Evolutionary conservation across 2,888 invertebrate species (phyloP), one percentile per base, ranked within the genome.

Genomic region (Monopis laevigella): DNA sequence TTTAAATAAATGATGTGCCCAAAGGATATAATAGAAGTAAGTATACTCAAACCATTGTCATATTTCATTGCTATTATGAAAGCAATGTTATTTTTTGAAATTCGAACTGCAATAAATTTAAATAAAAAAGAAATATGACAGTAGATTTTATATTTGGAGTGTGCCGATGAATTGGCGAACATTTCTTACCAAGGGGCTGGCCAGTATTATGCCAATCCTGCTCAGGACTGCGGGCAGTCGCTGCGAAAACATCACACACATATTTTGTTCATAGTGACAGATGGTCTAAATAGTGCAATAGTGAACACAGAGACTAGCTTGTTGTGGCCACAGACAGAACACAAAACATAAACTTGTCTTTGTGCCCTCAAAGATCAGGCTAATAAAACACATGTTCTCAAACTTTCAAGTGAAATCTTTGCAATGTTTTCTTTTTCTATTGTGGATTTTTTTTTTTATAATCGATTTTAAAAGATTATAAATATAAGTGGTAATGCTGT

Each of bases 131-230:
- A 70, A 72, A 68, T 66, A 70, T 62, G 63, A 58, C 64, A 67
- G 65, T 58, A 21, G 39, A 16, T 44, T 53, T 49, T 83, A 60
- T 51, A n/a, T 62, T 61, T 47, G 65, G 73, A 70, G 59, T 58
- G 73, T 77, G 78, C 77, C 78, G 70, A 69, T 75, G 75, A 64
- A 62, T 66, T 58, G 77, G 80, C 80, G 71, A 68, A 70, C 62
- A 40, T 56, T 72, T 75, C 93, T 93, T 93, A 93, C 92, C 92
- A 93, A 87, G 83, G 93, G 92, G 88, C 91, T 92, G 88, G 92
- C 92, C 89, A 93, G 90, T 87, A 93, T 91, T 84, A 93, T 91
- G 89, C 93, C 93, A 89, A 93, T 92, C 88, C 93, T 89, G 90
- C 90, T 92, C 87, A 93, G 90, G 84, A 93, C 92, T 86, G 92